Evolutionary conservation across 2,888 invertebrate genomes (phyloP).

Genomic region (Magallana nippona): DNA sequence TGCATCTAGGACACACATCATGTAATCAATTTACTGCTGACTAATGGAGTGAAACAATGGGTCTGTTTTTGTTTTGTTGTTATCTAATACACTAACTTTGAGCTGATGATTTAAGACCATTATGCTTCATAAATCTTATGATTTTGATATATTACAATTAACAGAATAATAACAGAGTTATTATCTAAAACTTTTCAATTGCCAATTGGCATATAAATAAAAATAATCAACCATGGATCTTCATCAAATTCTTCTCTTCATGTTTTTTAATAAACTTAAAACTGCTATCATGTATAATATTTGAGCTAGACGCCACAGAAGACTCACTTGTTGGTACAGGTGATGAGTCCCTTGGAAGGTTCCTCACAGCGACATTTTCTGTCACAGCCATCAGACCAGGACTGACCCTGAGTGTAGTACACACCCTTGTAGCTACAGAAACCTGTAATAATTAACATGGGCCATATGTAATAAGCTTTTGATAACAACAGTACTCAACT

Average conservation of each 20-base stretch:
- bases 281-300: not conserved
- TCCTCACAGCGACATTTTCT: constrained; percentile 66
- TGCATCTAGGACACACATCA: constrained; percentile 55
- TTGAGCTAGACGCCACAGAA: not conserved
- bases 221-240: not conserved
- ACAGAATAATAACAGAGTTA: no score
- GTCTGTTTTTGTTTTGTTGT: no score
- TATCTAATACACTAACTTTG: no score
- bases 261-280: not conserved
- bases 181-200: no score
- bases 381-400: constrained; percentile 68
- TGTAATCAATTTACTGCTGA: not conserved
- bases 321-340: constrained; percentile 61
- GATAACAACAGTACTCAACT: no score
- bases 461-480: no score
- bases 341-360: constrained; percentile 58
- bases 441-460: constrained; percentile 50
- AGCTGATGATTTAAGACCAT: no score
- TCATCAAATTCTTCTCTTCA: not conserved
- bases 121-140: no score
- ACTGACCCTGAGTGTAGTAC: constrained; percentile 65
- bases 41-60: no score
- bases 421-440: constrained; percentile 68
- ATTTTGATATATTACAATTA: no score
- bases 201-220: not conserved